phyloP scores from a whole-genome alignment of 2,797 vertebrate species.

The Xyrichtys novacula region DNA sequence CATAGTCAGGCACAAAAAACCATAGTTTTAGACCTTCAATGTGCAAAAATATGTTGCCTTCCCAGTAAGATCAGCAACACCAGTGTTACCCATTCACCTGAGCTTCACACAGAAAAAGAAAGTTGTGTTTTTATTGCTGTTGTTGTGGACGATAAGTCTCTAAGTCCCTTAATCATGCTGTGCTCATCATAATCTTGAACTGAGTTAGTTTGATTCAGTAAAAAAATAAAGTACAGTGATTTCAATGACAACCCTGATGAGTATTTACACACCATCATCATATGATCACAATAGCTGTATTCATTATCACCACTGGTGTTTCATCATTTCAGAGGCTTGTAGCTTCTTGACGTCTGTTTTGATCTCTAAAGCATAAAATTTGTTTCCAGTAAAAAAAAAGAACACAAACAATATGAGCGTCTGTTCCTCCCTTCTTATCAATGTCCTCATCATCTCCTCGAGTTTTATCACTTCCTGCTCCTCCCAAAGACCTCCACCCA shows the following conservation, averaged over 20 bases:
- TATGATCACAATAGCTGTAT: conserved; percentile 21
- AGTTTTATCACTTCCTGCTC: conserved; percentile 42
- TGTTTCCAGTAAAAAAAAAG: background rate
- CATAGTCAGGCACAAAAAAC: too few relatives aligned
- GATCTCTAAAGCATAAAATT: background rate
- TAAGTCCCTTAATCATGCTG: background rate
- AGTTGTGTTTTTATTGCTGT: too few relatives aligned
- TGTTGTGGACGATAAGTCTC: too few relatives aligned
- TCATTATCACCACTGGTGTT: background rate
- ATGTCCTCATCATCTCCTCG: conserved; percentile 33
- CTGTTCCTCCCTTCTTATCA: conserved; percentile 51
- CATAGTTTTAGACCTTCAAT: too few relatives aligned
- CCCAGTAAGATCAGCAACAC: background rate
- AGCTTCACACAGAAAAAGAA: too few relatives aligned
- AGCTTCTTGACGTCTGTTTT: background rate
- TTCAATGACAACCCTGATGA: background rate
- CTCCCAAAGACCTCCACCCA: conserved; percentile 30
- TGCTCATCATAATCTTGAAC: background rate
- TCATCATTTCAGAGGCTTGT: background rate
- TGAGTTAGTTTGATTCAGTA: background rate
- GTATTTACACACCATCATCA: conserved; percentile 8
- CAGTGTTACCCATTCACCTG: too few relatives aligned
- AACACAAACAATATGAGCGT: conserved; percentile 27
- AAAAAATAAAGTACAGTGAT: conserved; percentile 1
- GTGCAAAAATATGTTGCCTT: background rate